phyloP scores from a whole-genome alignment of 2,888 invertebrate genomes.

The Teleiodes luculella region DNA sequence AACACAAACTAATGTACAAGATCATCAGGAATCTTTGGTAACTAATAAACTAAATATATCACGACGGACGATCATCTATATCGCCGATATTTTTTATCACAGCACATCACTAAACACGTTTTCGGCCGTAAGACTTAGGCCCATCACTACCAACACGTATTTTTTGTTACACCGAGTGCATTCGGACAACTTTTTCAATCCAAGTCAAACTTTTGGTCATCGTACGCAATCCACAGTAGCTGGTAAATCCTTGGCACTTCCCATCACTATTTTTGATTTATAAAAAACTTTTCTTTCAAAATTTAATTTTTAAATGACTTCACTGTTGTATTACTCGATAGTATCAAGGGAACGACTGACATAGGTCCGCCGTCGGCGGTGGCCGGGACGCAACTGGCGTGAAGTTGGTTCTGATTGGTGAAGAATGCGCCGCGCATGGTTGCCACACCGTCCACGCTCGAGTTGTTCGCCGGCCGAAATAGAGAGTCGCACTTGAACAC shows the following conservation, averaged over 20 bases:
- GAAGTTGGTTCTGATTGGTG: constrained; percentile 71
- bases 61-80: constrained; percentile 75
- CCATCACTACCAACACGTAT: constrained; percentile 72
- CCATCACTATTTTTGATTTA: constrained; percentile 49
- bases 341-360: constrained; percentile 50
- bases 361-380: constrained; percentile 52
- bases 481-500: constrained; percentile 49
- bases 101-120: constrained; percentile 75
- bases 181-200: constrained; percentile 63
- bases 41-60: constrained; percentile 75
- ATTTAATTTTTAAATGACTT: constrained; percentile 56
- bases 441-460: constrained; percentile 71
- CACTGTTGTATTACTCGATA: constrained; percentile 67
- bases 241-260: constrained; percentile 44
- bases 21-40: constrained; percentile 79
- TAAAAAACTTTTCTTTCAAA: constrained; percentile 32
- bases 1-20: constrained; percentile 78
- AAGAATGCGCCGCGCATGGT: constrained; percentile 77
- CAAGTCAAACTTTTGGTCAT: constrained; percentile 71
- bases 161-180: constrained; percentile 68
- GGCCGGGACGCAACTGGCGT: constrained; percentile 68
- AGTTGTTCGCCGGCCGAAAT: constrained; percentile 54
- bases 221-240: constrained; percentile 47
- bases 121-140: constrained; percentile 72
- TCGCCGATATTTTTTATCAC: constrained; percentile 73